These are phyloP conservation scores for Leptinotarsa defecta DNA, from an alignment of 1,140 invertebrate species.

Conservation along the genomic window DNA sequence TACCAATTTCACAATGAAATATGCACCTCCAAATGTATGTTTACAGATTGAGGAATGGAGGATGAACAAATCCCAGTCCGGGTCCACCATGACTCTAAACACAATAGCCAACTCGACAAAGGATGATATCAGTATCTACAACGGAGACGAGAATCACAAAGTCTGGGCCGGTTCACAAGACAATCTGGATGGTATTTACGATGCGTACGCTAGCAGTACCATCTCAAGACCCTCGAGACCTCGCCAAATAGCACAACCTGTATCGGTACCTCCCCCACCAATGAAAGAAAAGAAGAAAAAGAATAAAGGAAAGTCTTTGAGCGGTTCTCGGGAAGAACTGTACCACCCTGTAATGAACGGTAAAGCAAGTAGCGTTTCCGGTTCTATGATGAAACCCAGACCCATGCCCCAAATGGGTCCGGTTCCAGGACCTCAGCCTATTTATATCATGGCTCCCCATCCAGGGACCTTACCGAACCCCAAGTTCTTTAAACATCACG, in stretches of 20 bases:
- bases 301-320: slow-evolving; percentile 58
- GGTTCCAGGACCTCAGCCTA: slow-evolving; percentile 46
- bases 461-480: slow-evolving; percentile 54
- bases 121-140: slow-evolving; percentile 66
- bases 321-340: slow-evolving; percentile 60
- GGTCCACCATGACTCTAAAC: slow-evolving; percentile 64
- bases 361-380: slow-evolving; percentile 54
- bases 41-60: slow-evolving; percentile 61
- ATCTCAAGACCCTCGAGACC: slow-evolving; percentile 77
- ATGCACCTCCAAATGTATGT: not conserved
- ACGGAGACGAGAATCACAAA: slow-evolving; percentile 92
- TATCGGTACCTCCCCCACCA: slow-evolving; percentile 79
- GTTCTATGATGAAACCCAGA: slow-evolving; percentile 54
- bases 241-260: slow-evolving; percentile 76
- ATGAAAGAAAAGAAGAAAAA: slow-evolving; percentile 67
- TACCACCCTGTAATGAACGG: slow-evolving; percentile 57
- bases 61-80: slow-evolving; percentile 58
- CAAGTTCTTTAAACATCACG: slow-evolving; percentile 55
- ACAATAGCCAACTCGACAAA: slow-evolving; percentile 56
- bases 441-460: slow-evolving; percentile 54
- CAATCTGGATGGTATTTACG: slow-evolving; percentile 72
- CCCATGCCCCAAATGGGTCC: slow-evolving; percentile 39
- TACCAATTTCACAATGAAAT: too few species aligned
- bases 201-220: slow-evolving; percentile 73
- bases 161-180: slow-evolving; percentile 84